phyloP scores from a whole-genome alignment of 92 coral and sea anemone genomes.

The Epizoanthus scotinus region DNA sequence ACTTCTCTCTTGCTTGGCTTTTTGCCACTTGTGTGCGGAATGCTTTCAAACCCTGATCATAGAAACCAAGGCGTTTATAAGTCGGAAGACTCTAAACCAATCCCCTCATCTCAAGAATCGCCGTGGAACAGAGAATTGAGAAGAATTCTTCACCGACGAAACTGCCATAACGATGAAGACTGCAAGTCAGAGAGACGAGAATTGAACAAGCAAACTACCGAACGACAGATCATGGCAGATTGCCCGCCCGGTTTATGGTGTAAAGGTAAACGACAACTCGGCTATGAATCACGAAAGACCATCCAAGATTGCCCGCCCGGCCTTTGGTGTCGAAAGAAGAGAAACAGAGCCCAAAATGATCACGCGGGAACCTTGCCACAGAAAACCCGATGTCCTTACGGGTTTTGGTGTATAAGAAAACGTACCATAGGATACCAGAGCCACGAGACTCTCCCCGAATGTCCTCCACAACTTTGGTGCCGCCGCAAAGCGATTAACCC shows the following conservation, averaged over 20 bases:
- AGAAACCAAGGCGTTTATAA: neutral
- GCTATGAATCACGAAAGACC: neutral
- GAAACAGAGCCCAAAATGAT: neutral
- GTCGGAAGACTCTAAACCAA: neutral
- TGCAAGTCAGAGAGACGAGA: too few relatives aligned
- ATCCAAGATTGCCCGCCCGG: slow-evolving; percentile 76
- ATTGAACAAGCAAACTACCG: neutral
- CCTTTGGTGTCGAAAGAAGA: slow-evolving; percentile 79
- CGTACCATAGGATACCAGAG: slow-evolving; percentile 8
- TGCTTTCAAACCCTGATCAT: neutral
- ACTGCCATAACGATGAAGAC: too few relatives aligned
- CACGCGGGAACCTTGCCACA: slow-evolving; percentile 3
- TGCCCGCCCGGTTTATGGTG: slow-evolving; percentile 37
- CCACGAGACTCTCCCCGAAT: slow-evolving; percentile 13
- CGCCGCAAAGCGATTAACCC: neutral
- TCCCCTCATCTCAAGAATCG: neutral
- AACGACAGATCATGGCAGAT: neutral
- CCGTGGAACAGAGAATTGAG: too few relatives aligned
- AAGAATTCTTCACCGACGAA: too few relatives aligned
- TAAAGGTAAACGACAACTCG: slow-evolving; percentile 8
- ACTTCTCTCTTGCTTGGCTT: slow-evolving; percentile 1
- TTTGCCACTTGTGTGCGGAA: neutral
- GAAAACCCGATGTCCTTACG: slow-evolving; percentile 19
- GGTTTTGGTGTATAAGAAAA: slow-evolving; percentile 29
- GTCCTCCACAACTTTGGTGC: slow-evolving; percentile 33